Evolutionary conservation across 2,797 vertebrate species (phyloP).

Genomic region (Aphelocoma californica): DNA sequence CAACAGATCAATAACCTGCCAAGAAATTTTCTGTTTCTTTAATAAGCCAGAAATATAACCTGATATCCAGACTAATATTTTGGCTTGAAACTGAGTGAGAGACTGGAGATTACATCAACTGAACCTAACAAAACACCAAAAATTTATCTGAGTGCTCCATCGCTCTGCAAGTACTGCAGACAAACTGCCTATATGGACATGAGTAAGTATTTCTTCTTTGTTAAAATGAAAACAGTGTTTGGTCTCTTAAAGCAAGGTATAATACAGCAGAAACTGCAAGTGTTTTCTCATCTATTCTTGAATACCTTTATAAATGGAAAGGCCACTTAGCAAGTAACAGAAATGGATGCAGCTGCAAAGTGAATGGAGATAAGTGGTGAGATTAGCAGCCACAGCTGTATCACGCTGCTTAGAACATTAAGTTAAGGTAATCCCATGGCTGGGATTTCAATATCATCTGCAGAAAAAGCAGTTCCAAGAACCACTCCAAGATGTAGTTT

Average conservation of each 20-base stretch:
- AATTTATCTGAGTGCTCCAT: neutral
- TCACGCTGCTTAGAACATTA: neutral
- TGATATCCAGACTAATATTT: neutral
- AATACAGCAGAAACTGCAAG: neutral
- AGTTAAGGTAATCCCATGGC: neutral
- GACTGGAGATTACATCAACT: neutral
- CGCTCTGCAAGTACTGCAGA: neutral
- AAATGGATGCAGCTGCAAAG: neutral
- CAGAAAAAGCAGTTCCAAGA: neutral
- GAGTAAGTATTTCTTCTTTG: neutral
- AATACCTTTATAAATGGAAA: neutral
- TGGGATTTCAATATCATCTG: neutral
- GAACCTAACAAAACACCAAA: neutral
- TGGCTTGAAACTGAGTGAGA: neutral
- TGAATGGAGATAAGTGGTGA: neutral
- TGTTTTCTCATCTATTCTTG: neutral
- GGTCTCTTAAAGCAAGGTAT: neutral
- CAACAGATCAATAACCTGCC: neutral
- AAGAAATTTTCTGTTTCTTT: neutral
- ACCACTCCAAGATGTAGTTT: neutral
- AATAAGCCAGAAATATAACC: neutral
- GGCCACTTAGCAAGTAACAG: neutral
- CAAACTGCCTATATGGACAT: neutral
- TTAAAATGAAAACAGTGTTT: neutral
- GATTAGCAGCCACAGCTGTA: neutral